Conservation (phyloP, 2,888 invertebrate species). For the Phytoseiulus persimilis region DNA sequence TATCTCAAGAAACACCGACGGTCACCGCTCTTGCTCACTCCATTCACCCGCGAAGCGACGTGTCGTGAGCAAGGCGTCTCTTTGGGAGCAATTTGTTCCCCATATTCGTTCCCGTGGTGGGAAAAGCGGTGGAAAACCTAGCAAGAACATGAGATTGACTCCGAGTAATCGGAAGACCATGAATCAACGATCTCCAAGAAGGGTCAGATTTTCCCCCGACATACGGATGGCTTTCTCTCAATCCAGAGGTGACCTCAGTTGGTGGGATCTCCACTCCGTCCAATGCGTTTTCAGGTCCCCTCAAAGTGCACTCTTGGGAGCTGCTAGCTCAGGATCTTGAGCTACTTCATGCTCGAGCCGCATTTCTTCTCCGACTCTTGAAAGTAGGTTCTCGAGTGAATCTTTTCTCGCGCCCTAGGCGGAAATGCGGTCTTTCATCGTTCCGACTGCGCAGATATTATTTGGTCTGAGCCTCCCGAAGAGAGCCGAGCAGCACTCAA, state of each 20-base stretch:
- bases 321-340: not conserved
- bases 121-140: too few relatives aligned
- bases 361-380: not conserved
- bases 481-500: not conserved
- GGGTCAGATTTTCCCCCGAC: too few relatives aligned
- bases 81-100: too few relatives aligned
- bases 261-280: too few relatives aligned
- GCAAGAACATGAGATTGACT: too few relatives aligned
- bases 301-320: not conserved
- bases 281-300: not conserved
- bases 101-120: too few relatives aligned
- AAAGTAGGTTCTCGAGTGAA: not conserved
- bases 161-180: too few relatives aligned
- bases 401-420: not conserved
- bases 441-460: not conserved
- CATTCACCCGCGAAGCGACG: too few relatives aligned
- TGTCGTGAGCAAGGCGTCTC: too few relatives aligned
- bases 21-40: too few relatives aligned
- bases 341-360: not conserved
- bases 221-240: not conserved
- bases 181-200: too few relatives aligned
- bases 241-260: not conserved
- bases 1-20: too few relatives aligned
- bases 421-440: not conserved
- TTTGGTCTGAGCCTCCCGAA: not conserved